Evolutionary conservation across 1,140 invertebrate species (phyloP).

Genomic region (Trachelipus rathkii): DNA sequence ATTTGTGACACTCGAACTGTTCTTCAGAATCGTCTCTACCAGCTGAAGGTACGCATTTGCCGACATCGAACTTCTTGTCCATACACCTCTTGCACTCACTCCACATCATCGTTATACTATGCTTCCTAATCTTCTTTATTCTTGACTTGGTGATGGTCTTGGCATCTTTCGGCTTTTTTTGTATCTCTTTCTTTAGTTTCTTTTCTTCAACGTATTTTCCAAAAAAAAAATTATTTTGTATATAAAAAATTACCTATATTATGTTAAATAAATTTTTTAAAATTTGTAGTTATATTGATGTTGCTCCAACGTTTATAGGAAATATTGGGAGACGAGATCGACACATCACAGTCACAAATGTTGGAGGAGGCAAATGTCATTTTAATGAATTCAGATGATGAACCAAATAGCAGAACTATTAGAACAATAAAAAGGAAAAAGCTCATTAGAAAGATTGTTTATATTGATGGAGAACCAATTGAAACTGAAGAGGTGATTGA

Average conservation of each 20-base stretch:
- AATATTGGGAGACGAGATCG: background rate
- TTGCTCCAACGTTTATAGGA: background rate
- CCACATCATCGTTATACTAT: slow-evolving; percentile 7
- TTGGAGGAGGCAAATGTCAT: background rate
- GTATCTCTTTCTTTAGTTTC: background rate
- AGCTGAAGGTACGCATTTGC: slow-evolving; percentile 53
- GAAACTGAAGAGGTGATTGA: slow-evolving; percentile 53
- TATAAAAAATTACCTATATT: no score
- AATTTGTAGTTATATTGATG: background rate
- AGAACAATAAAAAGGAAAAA: slow-evolving; percentile 55
- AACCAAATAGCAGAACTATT: slow-evolving; percentile 43
- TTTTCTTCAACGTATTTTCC: no score
- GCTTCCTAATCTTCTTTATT: slow-evolving; percentile 11
- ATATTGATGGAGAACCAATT: slow-evolving; percentile 25
- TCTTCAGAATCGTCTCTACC: slow-evolving; percentile 57
- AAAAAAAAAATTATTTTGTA: no score
- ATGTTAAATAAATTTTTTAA: no score
- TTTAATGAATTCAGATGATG: background rate
- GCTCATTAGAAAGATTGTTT: slow-evolving; percentile 22
- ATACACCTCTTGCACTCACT: slow-evolving; percentile 20
- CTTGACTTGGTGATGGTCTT: slow-evolving; percentile 22
- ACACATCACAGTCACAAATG: background rate
- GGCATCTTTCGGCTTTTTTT: slow-evolving; percentile 19
- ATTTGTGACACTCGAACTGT: slow-evolving; percentile 58
- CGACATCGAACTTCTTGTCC: slow-evolving; percentile 37